These are phyloP conservation scores for Sminthurinus aureus DNA, from an alignment of 2,888 invertebrate species.

Conservation along the genomic window DNA sequence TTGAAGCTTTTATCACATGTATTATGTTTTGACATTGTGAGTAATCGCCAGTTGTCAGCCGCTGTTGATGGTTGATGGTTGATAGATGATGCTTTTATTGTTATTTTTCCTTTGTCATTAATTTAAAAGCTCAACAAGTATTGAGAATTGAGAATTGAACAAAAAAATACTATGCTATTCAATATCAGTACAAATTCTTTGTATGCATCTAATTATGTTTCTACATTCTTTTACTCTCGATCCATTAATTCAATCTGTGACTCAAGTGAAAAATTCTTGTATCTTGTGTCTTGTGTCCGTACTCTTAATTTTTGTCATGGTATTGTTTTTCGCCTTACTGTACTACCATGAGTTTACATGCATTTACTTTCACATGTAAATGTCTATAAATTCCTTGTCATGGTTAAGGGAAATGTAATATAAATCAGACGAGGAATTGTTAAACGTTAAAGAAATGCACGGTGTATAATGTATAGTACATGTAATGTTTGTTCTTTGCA, in stretches of 20 bases:
- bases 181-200: neutral
- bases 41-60: neutral
- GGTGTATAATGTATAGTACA: neutral
- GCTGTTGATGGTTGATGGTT: neutral
- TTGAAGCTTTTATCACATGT: neutral
- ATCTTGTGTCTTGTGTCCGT: no score
- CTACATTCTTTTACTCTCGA: neutral
- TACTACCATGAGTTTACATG: no score
- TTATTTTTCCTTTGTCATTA: neutral
- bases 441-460: neutral
- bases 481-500: neutral
- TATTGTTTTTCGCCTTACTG: no score
- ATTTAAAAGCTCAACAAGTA: neutral
- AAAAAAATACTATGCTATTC: no score
- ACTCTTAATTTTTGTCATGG: no score
- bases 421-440: neutral
- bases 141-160: neutral
- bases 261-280: no score
- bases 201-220: no score
- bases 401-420: neutral
- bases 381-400: no score
- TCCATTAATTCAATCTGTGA: neutral
- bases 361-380: no score
- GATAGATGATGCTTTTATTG: neutral
- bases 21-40: neutral